Evolutionary conservation across 2,888 invertebrate species (phyloP).

Genomic region (Mesoligia furuncula): DNA sequence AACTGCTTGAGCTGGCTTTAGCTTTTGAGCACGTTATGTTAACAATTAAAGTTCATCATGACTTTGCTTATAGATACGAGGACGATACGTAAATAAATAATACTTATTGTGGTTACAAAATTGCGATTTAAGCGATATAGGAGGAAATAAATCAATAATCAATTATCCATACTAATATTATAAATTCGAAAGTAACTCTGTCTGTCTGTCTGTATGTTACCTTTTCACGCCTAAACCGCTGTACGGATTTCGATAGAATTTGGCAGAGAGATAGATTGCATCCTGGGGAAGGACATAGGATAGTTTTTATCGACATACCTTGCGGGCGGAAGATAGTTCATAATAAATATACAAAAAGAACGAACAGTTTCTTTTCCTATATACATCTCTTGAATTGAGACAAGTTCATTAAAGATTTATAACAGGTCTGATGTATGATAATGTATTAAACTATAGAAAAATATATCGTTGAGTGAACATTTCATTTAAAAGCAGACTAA

Average conservation of each 20-base stretch:
- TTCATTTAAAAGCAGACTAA: constrained; percentile 31
- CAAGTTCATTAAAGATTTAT: constrained; percentile 42
- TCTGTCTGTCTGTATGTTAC: too few relatives aligned
- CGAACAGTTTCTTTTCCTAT: background rate
- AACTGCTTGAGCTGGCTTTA: background rate
- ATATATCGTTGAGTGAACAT: constrained; percentile 26
- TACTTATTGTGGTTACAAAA: background rate
- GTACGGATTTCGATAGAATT: too few relatives aligned
- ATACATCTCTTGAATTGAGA: constrained; percentile 2
- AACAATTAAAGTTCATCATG: too few relatives aligned
- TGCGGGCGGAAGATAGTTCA: too few relatives aligned
- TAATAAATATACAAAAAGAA: background rate
- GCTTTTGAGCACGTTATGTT: background rate
- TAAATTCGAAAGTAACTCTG: too few relatives aligned
- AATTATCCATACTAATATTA: too few relatives aligned
- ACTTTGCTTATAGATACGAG: background rate
- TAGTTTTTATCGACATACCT: too few relatives aligned
- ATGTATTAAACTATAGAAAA: constrained; percentile 29
- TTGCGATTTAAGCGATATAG: background rate
- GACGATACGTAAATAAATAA: background rate
- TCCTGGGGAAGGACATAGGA: too few relatives aligned
- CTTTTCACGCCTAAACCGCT: too few relatives aligned
- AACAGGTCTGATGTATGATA: constrained; percentile 36
- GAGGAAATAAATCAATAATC: background rate
- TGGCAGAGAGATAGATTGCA: too few relatives aligned